phyloP scores from a whole-genome alignment of 2,888 invertebrate genomes.

The Dusona sp. region DNA sequence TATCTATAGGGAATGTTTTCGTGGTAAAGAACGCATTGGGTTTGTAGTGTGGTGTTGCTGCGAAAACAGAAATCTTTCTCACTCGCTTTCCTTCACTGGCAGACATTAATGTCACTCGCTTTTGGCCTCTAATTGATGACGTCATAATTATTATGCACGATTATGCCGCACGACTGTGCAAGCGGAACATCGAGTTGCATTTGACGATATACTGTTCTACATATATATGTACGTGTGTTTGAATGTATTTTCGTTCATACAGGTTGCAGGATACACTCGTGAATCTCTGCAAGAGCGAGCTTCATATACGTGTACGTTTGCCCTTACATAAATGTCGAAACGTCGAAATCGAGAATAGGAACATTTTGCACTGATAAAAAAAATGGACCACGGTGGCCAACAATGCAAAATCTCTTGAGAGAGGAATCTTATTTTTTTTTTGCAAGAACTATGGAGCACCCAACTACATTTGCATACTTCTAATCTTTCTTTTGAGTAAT shows the following conservation, averaged over 20 bases:
- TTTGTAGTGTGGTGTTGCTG: conserved; percentile 26
- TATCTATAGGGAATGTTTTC: neutral
- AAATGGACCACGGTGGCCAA: neutral
- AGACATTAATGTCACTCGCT: conserved; percentile 80
- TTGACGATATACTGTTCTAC: conserved; percentile 75
- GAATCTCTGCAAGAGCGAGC: conserved; percentile 3
- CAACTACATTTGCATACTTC: neutral
- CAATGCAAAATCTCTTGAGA: neutral
- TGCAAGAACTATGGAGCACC: neutral
- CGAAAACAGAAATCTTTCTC: conserved; percentile 38
- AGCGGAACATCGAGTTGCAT: conserved; percentile 77
- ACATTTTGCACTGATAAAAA: neutral
- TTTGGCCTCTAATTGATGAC: conserved; percentile 82
- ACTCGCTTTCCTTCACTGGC: conserved; percentile 51
- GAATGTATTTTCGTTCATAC: conserved; percentile 27
- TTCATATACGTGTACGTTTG: conserved; percentile 4
- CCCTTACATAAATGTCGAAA: neutral
- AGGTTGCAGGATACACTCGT: conserved; percentile 7
- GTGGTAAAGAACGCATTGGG: conserved; percentile 4
- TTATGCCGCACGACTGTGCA: conserved; percentile 75
- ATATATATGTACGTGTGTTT: neutral
- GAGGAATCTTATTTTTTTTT: neutral
- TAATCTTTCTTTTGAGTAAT: neutral
- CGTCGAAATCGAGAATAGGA: neutral
- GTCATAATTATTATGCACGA: conserved; percentile 83